Evolutionary conservation across 2,888 invertebrate genomes (phyloP), one percentile per base, ranked within the genome.

Genomic region (Schrankia costaestrigalis): DNA sequence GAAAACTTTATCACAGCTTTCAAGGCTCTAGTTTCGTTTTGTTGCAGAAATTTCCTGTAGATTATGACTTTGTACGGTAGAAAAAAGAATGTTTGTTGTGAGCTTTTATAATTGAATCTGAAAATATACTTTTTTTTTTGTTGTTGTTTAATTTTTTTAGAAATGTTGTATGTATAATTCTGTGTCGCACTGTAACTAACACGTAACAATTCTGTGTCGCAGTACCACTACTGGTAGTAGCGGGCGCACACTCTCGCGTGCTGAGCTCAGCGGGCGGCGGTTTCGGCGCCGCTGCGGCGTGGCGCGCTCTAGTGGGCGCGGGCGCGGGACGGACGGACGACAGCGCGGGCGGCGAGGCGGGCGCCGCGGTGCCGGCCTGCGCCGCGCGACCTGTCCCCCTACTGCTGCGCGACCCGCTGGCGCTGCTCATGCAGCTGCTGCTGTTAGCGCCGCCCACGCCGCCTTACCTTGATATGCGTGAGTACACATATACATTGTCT

Each of bases 171-270:
- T n/a, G n/a, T n/a, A n/a, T n/a, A n/a, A n/a, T n/a, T n/a, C n/a
- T n/a, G n/a, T n/a, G n/a, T n/a, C n/a, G n/a, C n/a, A n/a, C n/a
- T n/a, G n/a, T n/a, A n/a, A n/a, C n/a, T 13, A 8, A 11, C n/a
- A 25, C n/a, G 3, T 25, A 13, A 10, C 2, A 2, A 7, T 3
- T 25, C 6, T 17, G 5, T n/a, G 1, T 5, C 5, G 2, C 87
- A 95, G 97, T 96, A 56, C 97, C 97, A 7, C 88, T 98, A 45
- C 85, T 97, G 44, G 95, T 96, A 63, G 96, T 97, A 12, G 87
- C 97, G 53, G 95, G 95, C 26, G 93, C 95, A 52, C 96, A 97
- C 81, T 93, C 95, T 17, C 92, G 95, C 42, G 91, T 94, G 28
- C 87, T 95, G 36, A 46, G 74, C 60, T 61, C 64, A 39, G 76